phyloP scores from a whole-genome alignment of 2,113 vertebrate species.

The Stomatorhinus ivindoensis region DNA sequence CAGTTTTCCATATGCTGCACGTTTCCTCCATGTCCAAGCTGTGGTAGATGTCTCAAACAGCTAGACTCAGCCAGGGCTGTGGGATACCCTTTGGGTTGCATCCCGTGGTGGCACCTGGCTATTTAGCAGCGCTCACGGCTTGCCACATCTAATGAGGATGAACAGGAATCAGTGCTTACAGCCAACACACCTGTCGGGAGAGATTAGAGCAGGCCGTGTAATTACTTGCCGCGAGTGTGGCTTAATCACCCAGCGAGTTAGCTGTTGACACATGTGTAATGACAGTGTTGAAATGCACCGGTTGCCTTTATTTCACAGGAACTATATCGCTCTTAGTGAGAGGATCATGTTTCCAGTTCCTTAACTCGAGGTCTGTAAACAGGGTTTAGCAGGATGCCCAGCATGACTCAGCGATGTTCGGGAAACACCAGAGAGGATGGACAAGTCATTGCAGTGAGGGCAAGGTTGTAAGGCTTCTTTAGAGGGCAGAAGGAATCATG shows the following conservation, averaged over 20 bases:
- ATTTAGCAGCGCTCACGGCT: background rate
- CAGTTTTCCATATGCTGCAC: background rate
- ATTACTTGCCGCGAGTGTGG: background rate
- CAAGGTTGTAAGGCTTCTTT: background rate
- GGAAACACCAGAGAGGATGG: background rate
- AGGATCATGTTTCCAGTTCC: background rate
- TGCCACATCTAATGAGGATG: background rate
- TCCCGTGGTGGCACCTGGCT: background rate
- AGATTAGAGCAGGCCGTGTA: slow-evolving; percentile 3
- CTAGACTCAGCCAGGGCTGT: background rate
- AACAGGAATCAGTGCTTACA: background rate
- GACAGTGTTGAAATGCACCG: background rate
- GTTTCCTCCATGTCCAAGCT: background rate
- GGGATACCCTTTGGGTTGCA: background rate
- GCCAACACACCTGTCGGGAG: background rate
- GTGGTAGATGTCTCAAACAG: background rate
- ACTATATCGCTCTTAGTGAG: background rate
- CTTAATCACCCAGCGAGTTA: background rate
- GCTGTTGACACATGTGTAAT: background rate
- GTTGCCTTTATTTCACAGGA: background rate
- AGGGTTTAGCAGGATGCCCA: background rate
- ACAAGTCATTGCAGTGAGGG: background rate
- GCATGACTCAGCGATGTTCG: background rate
- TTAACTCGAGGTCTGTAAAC: background rate
- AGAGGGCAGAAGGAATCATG: background rate